Conservation (phyloP, 2,113 vertebrate species). For the Tursiops truncatus region DNA sequence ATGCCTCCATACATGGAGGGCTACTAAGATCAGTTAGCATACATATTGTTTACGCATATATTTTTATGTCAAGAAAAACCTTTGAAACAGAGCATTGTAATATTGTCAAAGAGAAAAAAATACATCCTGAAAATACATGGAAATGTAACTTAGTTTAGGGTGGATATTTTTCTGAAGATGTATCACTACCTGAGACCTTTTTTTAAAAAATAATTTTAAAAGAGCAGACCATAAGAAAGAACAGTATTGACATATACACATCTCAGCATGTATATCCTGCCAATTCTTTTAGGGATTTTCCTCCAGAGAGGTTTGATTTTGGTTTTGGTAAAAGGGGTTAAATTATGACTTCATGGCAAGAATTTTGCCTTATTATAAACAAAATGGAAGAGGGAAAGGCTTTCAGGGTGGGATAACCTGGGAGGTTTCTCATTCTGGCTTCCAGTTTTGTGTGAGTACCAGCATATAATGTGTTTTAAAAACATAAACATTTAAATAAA, state of each 20-base stretch:
- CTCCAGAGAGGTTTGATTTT: constrained; percentile 32
- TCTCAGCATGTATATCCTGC: constrained; percentile 59
- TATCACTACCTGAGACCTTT: constrained; percentile 64
- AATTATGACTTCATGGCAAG: constrained; percentile 62
- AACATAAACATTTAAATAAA: constrained; percentile 57
- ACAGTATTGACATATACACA: constrained; percentile 72
- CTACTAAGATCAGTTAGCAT: constrained; percentile 65
- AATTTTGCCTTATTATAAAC: constrained; percentile 66
- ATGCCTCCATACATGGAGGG: constrained; percentile 49
- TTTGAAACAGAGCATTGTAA: constrained; percentile 73
- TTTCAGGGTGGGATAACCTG: constrained; percentile 61
- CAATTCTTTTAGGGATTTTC: constrained; percentile 60
- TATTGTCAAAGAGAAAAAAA: constrained; percentile 80
- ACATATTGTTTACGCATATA: constrained; percentile 74
- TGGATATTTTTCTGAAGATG: constrained; percentile 75
- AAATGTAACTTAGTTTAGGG: constrained; percentile 71
- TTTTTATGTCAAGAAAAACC: constrained; percentile 77
- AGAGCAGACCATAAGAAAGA: constrained; percentile 52
- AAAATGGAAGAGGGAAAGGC: constrained; percentile 47
- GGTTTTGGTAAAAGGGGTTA: constrained; percentile 59
- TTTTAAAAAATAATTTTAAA: constrained; percentile 55
- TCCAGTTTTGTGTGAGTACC: constrained; percentile 65
- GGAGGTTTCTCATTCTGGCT: constrained; percentile 61
- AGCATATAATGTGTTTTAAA: constrained; percentile 69
- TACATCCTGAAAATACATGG: constrained; percentile 76